These are phyloP conservation scores for Choreutis nemorana DNA, from an alignment of 2,888 invertebrate species.

Conservation along the genomic window DNA sequence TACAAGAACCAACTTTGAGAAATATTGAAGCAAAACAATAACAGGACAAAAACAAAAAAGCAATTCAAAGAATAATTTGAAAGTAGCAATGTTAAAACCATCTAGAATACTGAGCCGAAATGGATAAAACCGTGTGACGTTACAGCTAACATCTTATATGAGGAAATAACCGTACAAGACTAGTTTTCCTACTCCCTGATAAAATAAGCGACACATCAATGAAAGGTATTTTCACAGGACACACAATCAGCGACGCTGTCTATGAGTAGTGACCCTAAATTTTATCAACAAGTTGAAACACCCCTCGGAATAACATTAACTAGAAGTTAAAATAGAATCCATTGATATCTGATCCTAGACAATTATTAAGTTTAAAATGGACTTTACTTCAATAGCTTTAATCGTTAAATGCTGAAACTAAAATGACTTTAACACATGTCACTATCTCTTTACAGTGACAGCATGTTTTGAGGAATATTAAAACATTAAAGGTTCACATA, in stretches of 20 bases:
- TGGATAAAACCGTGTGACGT: conserved; percentile 37
- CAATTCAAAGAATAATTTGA: background rate
- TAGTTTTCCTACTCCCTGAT: too few relatives aligned
- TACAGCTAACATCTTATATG: conserved; percentile 32
- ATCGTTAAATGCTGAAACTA: background rate
- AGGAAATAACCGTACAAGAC: too few relatives aligned
- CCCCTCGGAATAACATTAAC: conserved; percentile 65
- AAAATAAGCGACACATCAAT: too few relatives aligned
- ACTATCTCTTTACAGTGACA: too few relatives aligned
- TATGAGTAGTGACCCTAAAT: too few relatives aligned
- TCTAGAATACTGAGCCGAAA: conserved; percentile 50
- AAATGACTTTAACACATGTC: conserved; percentile 1
- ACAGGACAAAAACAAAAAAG: conserved; percentile 22
- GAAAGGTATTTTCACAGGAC: too few relatives aligned
- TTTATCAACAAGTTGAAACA: too few relatives aligned
- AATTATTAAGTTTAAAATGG: conserved; percentile 33
- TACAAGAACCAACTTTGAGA: conserved; percentile 61
- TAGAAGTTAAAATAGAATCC: conserved; percentile 55
- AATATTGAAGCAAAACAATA: conserved; percentile 25
- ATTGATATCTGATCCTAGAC: conserved; percentile 28
- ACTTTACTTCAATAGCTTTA: conserved; percentile 32
- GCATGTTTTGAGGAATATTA: too few relatives aligned
- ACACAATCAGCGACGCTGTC: too few relatives aligned
- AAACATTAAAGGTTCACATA: too few relatives aligned
- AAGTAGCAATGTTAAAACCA: conserved; percentile 61